Percentiles rank a stretch among this genome's conserved stretches.
Evolutionary conservation across 1,140 invertebrate species (phyloP).

Genomic region (Acromyrmex echinatior): DNA sequence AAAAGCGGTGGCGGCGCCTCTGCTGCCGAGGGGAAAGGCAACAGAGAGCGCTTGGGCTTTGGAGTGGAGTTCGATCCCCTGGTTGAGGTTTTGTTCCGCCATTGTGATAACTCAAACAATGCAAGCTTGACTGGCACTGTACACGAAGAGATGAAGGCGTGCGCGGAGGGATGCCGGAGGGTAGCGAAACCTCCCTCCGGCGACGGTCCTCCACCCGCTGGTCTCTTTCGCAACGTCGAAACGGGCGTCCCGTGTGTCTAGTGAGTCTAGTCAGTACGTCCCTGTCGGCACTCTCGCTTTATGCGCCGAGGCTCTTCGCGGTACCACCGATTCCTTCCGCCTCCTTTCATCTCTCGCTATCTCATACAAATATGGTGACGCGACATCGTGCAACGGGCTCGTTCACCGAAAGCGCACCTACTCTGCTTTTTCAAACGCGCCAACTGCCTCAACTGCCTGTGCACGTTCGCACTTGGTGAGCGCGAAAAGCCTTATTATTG

Average conservation of each 20-base stretch:
- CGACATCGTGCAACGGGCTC: background rate
- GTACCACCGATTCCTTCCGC: constrained; percentile 24
- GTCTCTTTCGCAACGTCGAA: constrained; percentile 41
- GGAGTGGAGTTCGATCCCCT: constrained; percentile 82
- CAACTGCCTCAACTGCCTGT: constrained; percentile 1
- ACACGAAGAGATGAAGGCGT: constrained; percentile 58
- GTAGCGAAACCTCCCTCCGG: constrained; percentile 38
- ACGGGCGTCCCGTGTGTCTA: constrained; percentile 41
- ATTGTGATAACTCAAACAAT: constrained; percentile 85
- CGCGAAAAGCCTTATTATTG: constrained; percentile 2
- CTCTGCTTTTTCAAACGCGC: background rate
- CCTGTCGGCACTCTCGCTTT: constrained; percentile 5
- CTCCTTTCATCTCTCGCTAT: constrained; percentile 35
- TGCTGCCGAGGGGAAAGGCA: constrained; percentile 34
- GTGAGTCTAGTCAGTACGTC: constrained; percentile 39
- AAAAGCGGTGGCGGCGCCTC: constrained; percentile 42
- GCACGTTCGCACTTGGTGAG: background rate
- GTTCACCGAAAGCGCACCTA: background rate
- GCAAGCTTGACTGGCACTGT: constrained; percentile 71
- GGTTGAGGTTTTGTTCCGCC: constrained; percentile 80
- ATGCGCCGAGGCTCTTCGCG: constrained; percentile 16
- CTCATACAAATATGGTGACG: constrained; percentile 23
- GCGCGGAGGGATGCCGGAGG: constrained; percentile 13
- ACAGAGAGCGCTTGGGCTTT: constrained; percentile 65
- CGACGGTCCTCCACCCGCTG: constrained; percentile 24